These are phyloP conservation scores for Cherax destructor DNA, from an alignment of 1,140 invertebrate genomes.

Conservation along the genomic window DNA sequence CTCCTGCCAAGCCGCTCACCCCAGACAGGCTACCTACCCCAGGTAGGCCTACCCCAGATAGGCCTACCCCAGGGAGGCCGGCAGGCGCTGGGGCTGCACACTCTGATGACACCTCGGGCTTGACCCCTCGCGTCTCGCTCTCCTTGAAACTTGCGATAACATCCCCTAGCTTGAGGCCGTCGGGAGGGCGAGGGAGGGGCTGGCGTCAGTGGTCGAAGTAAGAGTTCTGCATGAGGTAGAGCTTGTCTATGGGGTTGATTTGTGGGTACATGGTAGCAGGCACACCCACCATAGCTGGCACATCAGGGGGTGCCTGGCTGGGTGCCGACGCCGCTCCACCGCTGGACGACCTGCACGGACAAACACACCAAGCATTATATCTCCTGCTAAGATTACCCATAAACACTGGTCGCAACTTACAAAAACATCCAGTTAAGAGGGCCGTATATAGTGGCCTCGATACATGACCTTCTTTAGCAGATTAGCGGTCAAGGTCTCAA, in stretches of 20 bases:
- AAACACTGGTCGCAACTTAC: neutral
- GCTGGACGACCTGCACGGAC: slow-evolving; percentile 72
- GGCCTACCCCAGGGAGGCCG: neutral
- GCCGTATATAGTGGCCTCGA: neutral
- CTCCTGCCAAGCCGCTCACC: slow-evolving; percentile 19
- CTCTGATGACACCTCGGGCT: slow-evolving; percentile 32
- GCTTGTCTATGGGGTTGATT: slow-evolving; percentile 95
- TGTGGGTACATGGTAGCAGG: slow-evolving; percentile 67
- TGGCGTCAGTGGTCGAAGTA: slow-evolving; percentile 81
- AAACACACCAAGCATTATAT: neutral
- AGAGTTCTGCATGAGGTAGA: slow-evolving; percentile 97
- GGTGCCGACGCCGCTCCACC: slow-evolving; percentile 75
- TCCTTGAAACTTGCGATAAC: slow-evolving; percentile 55
- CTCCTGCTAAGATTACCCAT: neutral
- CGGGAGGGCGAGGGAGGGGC: slow-evolving; percentile 66
- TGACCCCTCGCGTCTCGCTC: slow-evolving; percentile 50
- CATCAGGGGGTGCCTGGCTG: slow-evolving; percentile 74
- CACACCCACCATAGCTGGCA: slow-evolving; percentile 68
- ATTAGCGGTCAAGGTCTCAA: no score
- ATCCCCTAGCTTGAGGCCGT: slow-evolving; percentile 39
- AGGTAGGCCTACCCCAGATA: neutral
- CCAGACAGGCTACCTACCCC: slow-evolving; percentile 5
- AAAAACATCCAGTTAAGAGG: neutral
- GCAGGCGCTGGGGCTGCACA: neutral
- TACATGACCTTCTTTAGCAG: no score